These are phyloP conservation scores for Platichthys stellatus DNA, from an alignment of 2,113 vertebrate species.

Conservation along the genomic window DNA sequence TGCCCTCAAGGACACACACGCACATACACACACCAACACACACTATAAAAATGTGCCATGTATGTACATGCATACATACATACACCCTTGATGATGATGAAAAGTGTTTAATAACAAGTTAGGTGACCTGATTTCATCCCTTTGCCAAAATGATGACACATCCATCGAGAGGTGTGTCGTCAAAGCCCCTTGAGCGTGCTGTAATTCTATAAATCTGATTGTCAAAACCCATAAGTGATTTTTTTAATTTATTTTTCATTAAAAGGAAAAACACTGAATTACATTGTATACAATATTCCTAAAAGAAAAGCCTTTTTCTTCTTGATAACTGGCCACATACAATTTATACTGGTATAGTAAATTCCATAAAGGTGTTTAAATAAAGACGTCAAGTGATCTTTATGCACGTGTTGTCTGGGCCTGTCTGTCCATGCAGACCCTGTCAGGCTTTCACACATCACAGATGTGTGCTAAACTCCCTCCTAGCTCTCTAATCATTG, in stretches of 20 bases:
- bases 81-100: slow-evolving; percentile 54
- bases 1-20: slow-evolving; percentile 54
- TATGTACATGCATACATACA: slow-evolving; percentile 12
- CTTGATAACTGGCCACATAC: neutral
- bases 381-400: slow-evolving; percentile 22
- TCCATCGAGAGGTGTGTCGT: slow-evolving; percentile 57
- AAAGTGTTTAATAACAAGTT: slow-evolving; percentile 70
- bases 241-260: neutral
- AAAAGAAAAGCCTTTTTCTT: neutral
- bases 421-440: slow-evolving; percentile 23
- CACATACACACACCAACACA: slow-evolving; percentile 22
- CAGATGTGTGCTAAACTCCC: slow-evolving; percentile 73
- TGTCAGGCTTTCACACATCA: slow-evolving; percentile 73
- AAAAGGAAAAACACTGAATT: neutral
- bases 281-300: neutral
- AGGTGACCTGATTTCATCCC: slow-evolving; percentile 72
- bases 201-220: slow-evolving; percentile 28
- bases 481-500: slow-evolving; percentile 65
- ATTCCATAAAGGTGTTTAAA: slow-evolving; percentile 4
- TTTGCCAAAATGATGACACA: slow-evolving; percentile 65
- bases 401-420: slow-evolving; percentile 1
- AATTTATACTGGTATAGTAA: neutral
- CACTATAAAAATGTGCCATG: slow-evolving; percentile 19
- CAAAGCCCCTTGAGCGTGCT: slow-evolving; percentile 25
- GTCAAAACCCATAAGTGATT: neutral